Conservation (phyloP, 2,797 vertebrate genomes). For the Characodon lateralis region DNA sequence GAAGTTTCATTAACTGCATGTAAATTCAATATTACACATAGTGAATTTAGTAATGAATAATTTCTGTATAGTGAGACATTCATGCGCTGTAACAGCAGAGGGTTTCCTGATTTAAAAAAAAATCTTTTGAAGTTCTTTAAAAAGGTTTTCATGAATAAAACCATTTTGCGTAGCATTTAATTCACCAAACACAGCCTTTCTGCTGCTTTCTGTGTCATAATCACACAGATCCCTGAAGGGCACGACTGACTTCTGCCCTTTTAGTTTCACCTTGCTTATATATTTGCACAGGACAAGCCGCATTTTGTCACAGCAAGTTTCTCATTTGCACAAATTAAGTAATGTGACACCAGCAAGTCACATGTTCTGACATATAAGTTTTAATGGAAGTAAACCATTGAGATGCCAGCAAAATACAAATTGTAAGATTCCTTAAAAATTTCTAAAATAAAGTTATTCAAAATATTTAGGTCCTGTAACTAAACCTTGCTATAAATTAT, state of each 20-base stretch:
- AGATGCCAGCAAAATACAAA: background rate
- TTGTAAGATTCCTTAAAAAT: background rate
- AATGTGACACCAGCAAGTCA: conserved; percentile 24
- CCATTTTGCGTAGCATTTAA: conserved; percentile 12
- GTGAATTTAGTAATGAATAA: background rate
- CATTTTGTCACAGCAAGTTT: conserved; percentile 34
- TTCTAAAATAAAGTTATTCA: background rate
- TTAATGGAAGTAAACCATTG: conserved; percentile 5
- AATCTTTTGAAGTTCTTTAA: conserved; percentile 9
- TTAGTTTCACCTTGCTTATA: conserved; percentile 22
- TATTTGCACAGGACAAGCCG: conserved; percentile 35
- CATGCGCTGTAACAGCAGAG: background rate
- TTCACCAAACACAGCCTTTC: conserved; percentile 6
- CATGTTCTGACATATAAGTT: conserved; percentile 21
- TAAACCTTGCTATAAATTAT: too few species aligned
- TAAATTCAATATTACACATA: background rate
- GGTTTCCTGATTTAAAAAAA: conserved; percentile 16
- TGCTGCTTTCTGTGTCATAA: conserved; percentile 23
- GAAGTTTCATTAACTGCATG: conserved; percentile 33
- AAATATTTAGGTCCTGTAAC: background rate
- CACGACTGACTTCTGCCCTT: conserved; percentile 27
- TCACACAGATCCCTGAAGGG: conserved; percentile 34
- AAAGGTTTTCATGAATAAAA: conserved; percentile 11
- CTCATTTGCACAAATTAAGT: conserved; percentile 37
- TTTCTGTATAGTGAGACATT: background rate